These are phyloP conservation scores for Pentalonia nigronervosa DNA, from an alignment of 1,140 invertebrate genomes.

Conservation along the genomic window DNA sequence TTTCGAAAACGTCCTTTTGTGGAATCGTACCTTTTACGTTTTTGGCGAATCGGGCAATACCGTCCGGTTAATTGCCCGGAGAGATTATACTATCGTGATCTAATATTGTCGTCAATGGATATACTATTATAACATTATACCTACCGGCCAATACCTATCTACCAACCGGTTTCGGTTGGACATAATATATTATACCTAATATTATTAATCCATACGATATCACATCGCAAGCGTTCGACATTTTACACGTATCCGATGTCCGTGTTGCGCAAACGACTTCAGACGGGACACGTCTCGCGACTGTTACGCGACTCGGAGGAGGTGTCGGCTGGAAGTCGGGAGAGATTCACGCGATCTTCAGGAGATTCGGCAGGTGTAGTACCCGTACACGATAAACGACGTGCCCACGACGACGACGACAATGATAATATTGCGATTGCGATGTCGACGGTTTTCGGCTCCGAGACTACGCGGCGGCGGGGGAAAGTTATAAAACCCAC, in stretches of 20 bases:
- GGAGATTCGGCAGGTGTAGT: background rate
- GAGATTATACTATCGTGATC: background rate
- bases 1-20: no score
- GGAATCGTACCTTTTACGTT: background rate
- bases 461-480: constrained; percentile 26
- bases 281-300: background rate
- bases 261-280: background rate
- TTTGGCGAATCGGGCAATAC: no score
- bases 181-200: no score
- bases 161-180: background rate
- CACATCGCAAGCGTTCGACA: background rate
- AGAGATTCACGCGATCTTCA: background rate
- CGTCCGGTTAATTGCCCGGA: background rate
- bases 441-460: background rate
- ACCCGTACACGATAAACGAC: background rate
- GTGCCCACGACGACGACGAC: background rate
- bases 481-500: constrained; percentile 57
- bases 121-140: background rate
- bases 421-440: background rate
- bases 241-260: background rate
- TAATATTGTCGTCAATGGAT: background rate
- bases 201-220: background rate
- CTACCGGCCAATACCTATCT: no score
- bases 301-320: background rate
- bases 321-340: background rate